These are phyloP conservation scores for Columba livia DNA, from an alignment of 2,113 vertebrate species.

Conservation along the genomic window DNA sequence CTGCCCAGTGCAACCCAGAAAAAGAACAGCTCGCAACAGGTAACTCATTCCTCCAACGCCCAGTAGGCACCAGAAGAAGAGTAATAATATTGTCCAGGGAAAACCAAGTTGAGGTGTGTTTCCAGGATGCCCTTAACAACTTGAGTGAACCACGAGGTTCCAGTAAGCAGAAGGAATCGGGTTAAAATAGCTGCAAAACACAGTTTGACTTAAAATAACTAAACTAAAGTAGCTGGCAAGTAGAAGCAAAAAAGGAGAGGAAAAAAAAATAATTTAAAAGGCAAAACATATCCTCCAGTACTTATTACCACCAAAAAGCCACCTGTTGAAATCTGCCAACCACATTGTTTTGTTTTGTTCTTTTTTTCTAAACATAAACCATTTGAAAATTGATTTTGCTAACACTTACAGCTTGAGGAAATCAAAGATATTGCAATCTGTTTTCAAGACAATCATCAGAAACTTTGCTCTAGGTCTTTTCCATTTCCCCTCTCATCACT, in stretches of 20 bases:
- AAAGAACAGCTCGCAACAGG: background rate
- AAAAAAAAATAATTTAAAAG: background rate
- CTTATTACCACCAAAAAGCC: background rate
- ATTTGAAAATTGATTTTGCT: conserved; percentile 14
- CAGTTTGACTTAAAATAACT: background rate
- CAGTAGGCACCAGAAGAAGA: background rate
- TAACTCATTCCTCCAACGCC: background rate
- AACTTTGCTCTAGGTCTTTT: background rate
- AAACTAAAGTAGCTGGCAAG: background rate
- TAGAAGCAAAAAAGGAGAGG: background rate
- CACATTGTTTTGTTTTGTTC: background rate
- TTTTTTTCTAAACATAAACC: background rate
- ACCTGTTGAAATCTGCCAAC: background rate
- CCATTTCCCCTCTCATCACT: background rate
- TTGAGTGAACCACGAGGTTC: background rate
- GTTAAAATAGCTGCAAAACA: background rate
- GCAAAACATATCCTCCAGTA: background rate
- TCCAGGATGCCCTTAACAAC: background rate
- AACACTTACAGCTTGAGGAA: conserved; percentile 1
- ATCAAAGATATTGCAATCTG: background rate
- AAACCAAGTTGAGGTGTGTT: background rate
- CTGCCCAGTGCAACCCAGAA: background rate
- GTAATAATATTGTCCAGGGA: background rate
- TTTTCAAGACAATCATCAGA: background rate
- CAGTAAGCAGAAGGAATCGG: background rate